Evolutionary conservation across 1,140 invertebrate genomes (phyloP).

Genomic region (Megalopta genalis): DNA sequence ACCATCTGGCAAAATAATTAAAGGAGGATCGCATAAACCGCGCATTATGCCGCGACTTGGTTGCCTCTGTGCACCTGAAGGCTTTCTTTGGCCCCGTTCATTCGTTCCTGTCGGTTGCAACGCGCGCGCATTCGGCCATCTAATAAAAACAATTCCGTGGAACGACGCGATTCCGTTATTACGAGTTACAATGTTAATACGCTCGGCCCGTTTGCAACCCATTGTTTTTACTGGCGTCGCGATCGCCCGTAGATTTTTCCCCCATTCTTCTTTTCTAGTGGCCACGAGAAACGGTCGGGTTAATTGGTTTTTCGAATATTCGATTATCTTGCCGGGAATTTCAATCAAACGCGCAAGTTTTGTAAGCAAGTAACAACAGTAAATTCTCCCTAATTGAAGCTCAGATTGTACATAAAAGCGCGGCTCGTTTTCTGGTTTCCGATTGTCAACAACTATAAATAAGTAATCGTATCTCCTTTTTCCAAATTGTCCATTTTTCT

Average conservation of each 20-base stretch:
- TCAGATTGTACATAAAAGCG: too few species aligned
- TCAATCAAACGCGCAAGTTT: not conserved
- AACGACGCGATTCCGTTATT: slow-evolving; percentile 22
- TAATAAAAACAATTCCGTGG: slow-evolving; percentile 41
- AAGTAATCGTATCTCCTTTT: too few species aligned
- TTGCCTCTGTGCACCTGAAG: not conserved
- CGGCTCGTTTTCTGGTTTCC: too few species aligned
- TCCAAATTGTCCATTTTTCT: too few species aligned
- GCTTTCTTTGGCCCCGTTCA: slow-evolving; percentile 26
- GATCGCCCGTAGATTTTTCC: not conserved
- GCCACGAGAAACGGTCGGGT: not conserved
- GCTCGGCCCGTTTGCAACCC: not conserved
- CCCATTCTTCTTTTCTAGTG: not conserved
- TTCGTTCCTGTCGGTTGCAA: slow-evolving; percentile 46
- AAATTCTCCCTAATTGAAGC: too few species aligned
- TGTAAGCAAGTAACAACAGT: too few species aligned
- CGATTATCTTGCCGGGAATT: not conserved
- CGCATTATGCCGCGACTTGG: slow-evolving; percentile 43
- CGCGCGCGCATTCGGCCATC: slow-evolving; percentile 21
- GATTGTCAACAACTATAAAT: too few species aligned
- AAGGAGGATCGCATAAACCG: slow-evolving; percentile 49
- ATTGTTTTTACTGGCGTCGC: not conserved
- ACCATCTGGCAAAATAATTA: slow-evolving; percentile 49
- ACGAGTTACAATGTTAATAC: slow-evolving; percentile 3
- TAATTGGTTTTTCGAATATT: not conserved